Evolutionary conservation across 2,797 vertebrate species (phyloP).

Genomic region (Hephaestus fuliginosus): DNA sequence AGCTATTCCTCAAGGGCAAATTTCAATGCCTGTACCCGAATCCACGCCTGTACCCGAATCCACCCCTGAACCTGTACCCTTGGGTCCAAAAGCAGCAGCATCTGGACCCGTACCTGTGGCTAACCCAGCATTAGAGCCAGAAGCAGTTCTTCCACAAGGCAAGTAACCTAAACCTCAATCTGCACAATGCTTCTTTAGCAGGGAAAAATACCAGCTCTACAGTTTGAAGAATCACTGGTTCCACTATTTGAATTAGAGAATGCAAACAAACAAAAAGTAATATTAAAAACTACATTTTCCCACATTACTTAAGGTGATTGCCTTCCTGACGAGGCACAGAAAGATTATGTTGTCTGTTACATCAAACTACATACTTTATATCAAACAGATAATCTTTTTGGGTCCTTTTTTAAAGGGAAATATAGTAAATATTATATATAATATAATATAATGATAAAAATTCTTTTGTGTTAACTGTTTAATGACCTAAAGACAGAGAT

Average conservation of each 20-base stretch:
- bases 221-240: neutral
- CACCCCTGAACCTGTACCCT: slow-evolving; percentile 40
- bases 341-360: neutral
- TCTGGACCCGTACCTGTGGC: neutral
- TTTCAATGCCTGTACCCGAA: slow-evolving; percentile 33
- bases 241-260: neutral
- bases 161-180: slow-evolving; percentile 48
- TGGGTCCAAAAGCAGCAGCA: neutral
- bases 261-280: neutral
- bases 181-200: neutral
- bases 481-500: neutral
- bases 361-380: neutral
- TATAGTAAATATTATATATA: neutral
- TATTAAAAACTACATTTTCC: too few species aligned
- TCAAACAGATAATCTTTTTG: neutral
- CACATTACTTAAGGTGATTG: neutral
- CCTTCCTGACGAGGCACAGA: neutral
- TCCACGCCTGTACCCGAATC: slow-evolving; percentile 32
- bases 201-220: slow-evolving; percentile 17
- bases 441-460: neutral
- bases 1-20: slow-evolving; percentile 32
- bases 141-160: slow-evolving; percentile 60
- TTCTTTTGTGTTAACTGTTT: neutral
- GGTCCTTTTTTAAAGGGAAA: too few species aligned
- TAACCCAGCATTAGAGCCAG: slow-evolving; percentile 29